Percentiles rank a stretch among this genome's conserved stretches.
Conservation (phyloP, 2,888 invertebrate species). For the Aethes cnicana region DNA sequence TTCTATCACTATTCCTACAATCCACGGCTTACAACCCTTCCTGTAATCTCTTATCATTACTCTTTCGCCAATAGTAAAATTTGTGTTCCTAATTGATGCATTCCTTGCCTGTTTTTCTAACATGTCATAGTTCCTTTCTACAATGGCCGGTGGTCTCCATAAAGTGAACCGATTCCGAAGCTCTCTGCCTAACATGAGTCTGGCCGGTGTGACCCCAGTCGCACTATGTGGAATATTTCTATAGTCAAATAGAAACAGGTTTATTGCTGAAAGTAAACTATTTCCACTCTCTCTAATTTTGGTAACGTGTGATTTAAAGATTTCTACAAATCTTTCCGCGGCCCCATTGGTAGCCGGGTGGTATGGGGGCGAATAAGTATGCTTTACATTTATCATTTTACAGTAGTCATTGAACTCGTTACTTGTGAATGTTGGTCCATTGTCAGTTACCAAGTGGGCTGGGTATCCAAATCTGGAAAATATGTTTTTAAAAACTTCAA, state of each 20-base stretch:
- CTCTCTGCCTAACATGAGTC: background rate
- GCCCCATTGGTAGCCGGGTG: background rate
- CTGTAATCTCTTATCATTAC: background rate
- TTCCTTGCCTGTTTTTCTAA: too few relatives aligned
- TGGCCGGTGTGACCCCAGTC: background rate
- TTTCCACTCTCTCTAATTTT: background rate
- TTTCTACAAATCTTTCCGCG: background rate
- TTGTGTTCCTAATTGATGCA: background rate
- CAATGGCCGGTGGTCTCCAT: background rate
- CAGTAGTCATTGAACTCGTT: background rate
- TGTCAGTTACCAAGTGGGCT: background rate
- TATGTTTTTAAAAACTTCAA: background rate
- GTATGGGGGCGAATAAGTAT: background rate
- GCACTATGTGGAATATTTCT: background rate
- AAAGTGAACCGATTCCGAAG: background rate
- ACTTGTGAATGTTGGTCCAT: background rate
- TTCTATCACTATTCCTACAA: background rate
- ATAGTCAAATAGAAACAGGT: background rate
- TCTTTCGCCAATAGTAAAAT: background rate
- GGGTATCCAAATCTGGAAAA: background rate
- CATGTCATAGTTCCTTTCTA: background rate
- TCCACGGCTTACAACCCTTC: background rate
- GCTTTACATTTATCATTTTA: background rate
- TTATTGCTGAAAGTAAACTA: background rate
- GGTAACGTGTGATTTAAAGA: background rate